A percentile compares a stretch with the other conserved stretches of the same genome.
Evolutionary conservation across 2,113 vertebrate genomes (phyloP).

Genomic region (Rhinopomastus cyanomelas): DNA sequence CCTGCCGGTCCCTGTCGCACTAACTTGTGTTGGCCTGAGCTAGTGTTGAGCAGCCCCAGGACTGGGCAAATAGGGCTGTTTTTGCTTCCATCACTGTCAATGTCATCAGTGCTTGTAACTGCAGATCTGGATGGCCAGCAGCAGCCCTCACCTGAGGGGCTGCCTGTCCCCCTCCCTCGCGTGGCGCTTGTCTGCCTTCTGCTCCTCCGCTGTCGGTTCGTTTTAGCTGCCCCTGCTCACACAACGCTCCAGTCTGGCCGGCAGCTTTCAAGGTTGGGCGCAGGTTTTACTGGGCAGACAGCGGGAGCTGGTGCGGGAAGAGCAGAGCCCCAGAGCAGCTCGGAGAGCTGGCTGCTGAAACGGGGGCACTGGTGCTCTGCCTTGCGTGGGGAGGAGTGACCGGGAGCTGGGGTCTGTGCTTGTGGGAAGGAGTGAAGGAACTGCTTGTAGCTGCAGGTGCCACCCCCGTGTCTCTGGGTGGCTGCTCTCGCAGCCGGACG

Average conservation of each 20-base stretch:
- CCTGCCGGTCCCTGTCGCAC: not conserved
- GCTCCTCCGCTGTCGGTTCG: not conserved
- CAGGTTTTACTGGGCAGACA: not conserved
- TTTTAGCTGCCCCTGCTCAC: not conserved
- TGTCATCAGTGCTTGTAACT: not conserved
- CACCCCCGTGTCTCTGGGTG: not conserved
- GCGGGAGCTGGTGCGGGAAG: rapidly evolving
- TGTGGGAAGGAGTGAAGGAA: no score
- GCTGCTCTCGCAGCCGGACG: rapidly evolving
- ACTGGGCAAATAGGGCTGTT: not conserved
- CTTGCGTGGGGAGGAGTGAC: rapidly evolving
- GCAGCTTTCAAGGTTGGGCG: not conserved
- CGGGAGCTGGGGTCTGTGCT: not conserved
- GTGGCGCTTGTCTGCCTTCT: not conserved
- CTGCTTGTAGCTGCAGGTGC: no score
- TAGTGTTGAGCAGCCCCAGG: not conserved
- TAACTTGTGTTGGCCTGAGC: not conserved
- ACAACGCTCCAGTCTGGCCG: not conserved
- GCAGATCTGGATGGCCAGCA: not conserved
- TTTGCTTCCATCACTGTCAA: not conserved
- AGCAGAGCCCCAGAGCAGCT: rapidly evolving
- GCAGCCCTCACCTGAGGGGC: not conserved
- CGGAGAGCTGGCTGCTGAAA: not conserved
- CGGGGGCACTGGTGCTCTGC: rapidly evolving
- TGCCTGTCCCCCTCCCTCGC: not conserved